Evolutionary conservation across 2,888 invertebrate species (phyloP), one percentile per base, ranked within the genome.

Genomic region (Brenthis hecate): DNA sequence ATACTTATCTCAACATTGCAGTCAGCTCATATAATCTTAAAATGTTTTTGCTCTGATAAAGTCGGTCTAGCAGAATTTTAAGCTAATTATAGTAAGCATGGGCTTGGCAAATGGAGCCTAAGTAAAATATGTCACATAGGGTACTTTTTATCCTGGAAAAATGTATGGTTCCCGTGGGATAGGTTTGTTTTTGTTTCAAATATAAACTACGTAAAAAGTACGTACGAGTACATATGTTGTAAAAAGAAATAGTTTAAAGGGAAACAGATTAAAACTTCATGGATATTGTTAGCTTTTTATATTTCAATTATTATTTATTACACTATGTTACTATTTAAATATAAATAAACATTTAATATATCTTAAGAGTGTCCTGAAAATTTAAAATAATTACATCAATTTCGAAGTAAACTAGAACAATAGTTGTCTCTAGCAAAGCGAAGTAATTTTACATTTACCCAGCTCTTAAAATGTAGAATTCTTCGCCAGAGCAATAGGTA

Each of bases 381-480:
- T 56, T 51, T 56, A 51, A 47, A 28, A 47, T 16, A 56, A 70
- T 47, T 56, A 67, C 14, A 65, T 57, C 50, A 23, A 56, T 56
- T 56, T 56, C 19, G 56, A 68, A 50, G 32, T 66, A 48, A 48
- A 61, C 53, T 62, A 65, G 11, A 50, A 58, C 36, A 86, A 19
- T 55, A 60, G 48, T 32, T 14, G 19, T 36, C 36, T 14, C 28
- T 50, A 32, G 53, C 57, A 66, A n/a, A 55, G 69, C 64, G 87
- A 86, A 87, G 82, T 73, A 83, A 85, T 87, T 86, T 81, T 88
- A 91, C 92, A 91, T 91, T 91, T 88, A 77, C 91, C 91, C 92
- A 92, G 92, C 92, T 92, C 86, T 77, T 73, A 80, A 88, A 91
- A 91, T 90, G 89, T 90, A 90, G 75, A 89, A 89, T 85, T 83